Evolutionary conservation across 2,113 vertebrate genomes (phyloP), one percentile per base, ranked within the genome.

Genomic region (Shinisaurus crocodilurus): DNA sequence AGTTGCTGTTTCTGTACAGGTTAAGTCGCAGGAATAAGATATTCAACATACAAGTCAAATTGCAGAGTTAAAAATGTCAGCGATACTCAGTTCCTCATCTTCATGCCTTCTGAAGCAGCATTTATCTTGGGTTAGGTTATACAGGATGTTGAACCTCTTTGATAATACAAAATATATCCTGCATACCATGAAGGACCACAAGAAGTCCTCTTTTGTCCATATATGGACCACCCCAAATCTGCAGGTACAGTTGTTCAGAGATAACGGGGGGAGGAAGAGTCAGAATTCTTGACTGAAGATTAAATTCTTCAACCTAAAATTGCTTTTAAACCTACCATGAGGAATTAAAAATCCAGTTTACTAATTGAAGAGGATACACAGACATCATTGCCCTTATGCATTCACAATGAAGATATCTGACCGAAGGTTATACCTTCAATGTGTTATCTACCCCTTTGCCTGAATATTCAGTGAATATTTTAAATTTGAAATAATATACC

Each of bases 171-270:
- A 2, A 0, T 10, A 45, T 0, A 0, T 54, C 54, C 60, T 40
- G 57, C 12, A 40, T 40, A 27, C 29, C 48, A 48, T 48, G 82
- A 60, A 87, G 27, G 8, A 67, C 34, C 65, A 9, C 67, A 1
- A 1, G 0, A 0, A 2, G 3, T 0, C 0, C 40, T 76, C 85
- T 81, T 32, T 29, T 48, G 82, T 77, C 77, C 6, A 0, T n/a
- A 80, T 15, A 10, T 5, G 34, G 29, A 12, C 57, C 57, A 79
- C 67, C 67, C 50, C 0, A 27, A 15, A 72, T n/a, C 34, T 6
- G 75, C 0, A 76, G 1, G 0, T 0, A 57, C 1, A 67, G 82
- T 83, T 77, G 2, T 81, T 77, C 50, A 75, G 43, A 65, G 0
- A 0, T 9, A 57, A 72, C 16, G 3, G 1, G 15, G 70, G 16